Evolutionary conservation across 2,113 vertebrate genomes (phyloP).

Genomic region (Meles meles): DNA sequence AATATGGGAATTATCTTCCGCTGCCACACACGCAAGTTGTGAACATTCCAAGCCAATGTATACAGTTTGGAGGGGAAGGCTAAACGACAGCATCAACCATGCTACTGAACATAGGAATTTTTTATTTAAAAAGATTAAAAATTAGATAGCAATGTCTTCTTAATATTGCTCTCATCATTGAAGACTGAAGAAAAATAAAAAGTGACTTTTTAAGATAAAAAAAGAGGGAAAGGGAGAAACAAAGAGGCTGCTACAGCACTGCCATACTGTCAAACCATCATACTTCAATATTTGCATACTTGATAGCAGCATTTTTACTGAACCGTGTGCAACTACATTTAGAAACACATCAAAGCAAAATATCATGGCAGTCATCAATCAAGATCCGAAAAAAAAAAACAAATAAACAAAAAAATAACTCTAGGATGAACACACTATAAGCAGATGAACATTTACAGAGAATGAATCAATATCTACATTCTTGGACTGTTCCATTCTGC

Average conservation of each 20-base stretch:
- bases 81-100: conserved; percentile 83
- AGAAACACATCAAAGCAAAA: conserved; percentile 82
- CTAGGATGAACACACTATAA: conserved; percentile 77
- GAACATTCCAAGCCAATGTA: conserved; percentile 84
- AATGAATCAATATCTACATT: conserved; percentile 82
- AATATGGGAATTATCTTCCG: conserved; percentile 82
- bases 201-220: conserved; percentile 76
- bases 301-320: conserved; percentile 86
- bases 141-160: conserved; percentile 83
- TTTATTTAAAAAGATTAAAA: conserved; percentile 84
- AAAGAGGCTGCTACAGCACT: conserved; percentile 82
- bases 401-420: conserved; percentile 63
- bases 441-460: conserved; percentile 80
- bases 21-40: conserved; percentile 80
- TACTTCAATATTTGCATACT: conserved; percentile 85
- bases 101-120: conserved; percentile 79
- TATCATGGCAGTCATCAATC: conserved; percentile 79
- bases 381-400: conserved; percentile 74
- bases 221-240: conserved; percentile 20
- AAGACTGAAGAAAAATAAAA: conserved; percentile 82
- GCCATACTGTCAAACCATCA: conserved; percentile 78
- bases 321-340: conserved; percentile 84
- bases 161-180: conserved; percentile 88
- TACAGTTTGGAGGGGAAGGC: conserved; percentile 79
- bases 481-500: conserved; percentile 76